Evolutionary conservation across 2,888 invertebrate genomes (phyloP).

Genomic region (Mimas tiliae): DNA sequence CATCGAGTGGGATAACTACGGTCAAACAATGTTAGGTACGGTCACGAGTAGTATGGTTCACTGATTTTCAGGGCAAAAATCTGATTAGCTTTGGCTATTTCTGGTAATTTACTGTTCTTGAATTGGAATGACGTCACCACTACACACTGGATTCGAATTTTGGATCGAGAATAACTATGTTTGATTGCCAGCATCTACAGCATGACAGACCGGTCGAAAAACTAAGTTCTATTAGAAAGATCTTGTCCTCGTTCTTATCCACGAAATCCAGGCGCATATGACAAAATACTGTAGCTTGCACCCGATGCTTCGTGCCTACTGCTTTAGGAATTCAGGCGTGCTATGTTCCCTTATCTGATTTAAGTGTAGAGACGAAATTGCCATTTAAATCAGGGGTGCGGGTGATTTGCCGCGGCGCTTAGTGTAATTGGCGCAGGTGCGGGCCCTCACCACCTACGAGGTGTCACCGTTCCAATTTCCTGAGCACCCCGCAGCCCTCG

Average conservation of each 20-base stretch:
- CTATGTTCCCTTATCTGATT: slow-evolving; percentile 18
- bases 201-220: too few relatives aligned
- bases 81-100: background rate
- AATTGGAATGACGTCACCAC: background rate
- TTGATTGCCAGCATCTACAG: too few relatives aligned
- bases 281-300: background rate
- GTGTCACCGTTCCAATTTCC: slow-evolving; percentile 76
- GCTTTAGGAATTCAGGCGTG: background rate
- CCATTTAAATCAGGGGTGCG: slow-evolving; percentile 39
- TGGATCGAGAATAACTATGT: too few relatives aligned
- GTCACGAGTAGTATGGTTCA: background rate
- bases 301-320: background rate
- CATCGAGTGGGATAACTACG: slow-evolving; percentile 2
- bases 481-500: slow-evolving; percentile 52
- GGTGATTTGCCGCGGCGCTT: slow-evolving; percentile 44
- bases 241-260: too few relatives aligned
- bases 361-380: slow-evolving; percentile 25
- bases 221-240: too few relatives aligned
- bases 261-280: too few relatives aligned
- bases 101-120: background rate
- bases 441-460: slow-evolving; percentile 50
- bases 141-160: background rate
- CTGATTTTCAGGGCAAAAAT: background rate
- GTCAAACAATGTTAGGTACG: slow-evolving; percentile 1
- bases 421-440: slow-evolving; percentile 66